phyloP scores from a whole-genome alignment of 1,140 invertebrate genomes.

The Panagrolaimus sp. region DNA sequence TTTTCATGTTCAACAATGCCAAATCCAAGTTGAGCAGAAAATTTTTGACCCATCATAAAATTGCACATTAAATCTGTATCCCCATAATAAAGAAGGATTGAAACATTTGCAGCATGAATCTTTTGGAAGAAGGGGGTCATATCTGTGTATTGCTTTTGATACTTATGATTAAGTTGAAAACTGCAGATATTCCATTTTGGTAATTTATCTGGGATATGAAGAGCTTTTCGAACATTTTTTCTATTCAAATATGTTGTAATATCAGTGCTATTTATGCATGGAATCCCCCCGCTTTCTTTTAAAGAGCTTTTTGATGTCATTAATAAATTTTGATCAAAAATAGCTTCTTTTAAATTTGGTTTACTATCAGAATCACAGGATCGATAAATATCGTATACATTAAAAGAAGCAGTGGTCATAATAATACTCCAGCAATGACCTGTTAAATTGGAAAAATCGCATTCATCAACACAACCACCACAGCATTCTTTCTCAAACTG shows the following conservation, averaged over 20 bases:
- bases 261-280: conserved; percentile 11
- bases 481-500: neutral
- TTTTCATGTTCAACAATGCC: conserved; percentile 47
- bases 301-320: conserved; percentile 34
- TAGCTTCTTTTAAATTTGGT: neutral
- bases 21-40: conserved; percentile 47
- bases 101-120: conserved; percentile 46
- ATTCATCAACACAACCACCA: neutral
- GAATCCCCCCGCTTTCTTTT: conserved; percentile 6
- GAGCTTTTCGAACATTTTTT: conserved; percentile 24
- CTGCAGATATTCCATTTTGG: conserved; percentile 27
- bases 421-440: neutral
- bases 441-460: neutral
- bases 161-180: too few species aligned
- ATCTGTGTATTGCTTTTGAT: conserved; percentile 1
- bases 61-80: conserved; percentile 65
- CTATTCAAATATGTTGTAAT: conserved; percentile 18
- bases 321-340: neutral
- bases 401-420: conserved; percentile 62
- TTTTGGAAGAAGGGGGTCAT: conserved; percentile 1
- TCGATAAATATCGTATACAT: conserved; percentile 54
- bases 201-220: conserved; percentile 23
- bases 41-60: conserved; percentile 59
- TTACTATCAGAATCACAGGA: conserved; percentile 20
- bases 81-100: conserved; percentile 63